Evolutionary conservation across 1,140 invertebrate species (phyloP), one percentile per base, ranked within the genome.

Genomic region (Acyrthosiphon pisum): DNA sequence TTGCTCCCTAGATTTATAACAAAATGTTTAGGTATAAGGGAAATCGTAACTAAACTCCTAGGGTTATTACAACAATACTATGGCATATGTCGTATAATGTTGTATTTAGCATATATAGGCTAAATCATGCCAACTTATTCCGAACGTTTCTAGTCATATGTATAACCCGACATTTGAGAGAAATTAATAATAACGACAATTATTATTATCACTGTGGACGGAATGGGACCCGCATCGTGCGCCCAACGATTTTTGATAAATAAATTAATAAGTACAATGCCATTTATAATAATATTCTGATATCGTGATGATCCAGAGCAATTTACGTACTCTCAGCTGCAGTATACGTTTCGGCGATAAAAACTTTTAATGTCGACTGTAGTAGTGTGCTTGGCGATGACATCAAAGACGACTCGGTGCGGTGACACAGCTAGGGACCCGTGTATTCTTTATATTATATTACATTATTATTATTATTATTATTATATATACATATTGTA

Each of bases 341-440:
- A 44, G 23, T 26, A 26, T 86, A 86, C 41, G 26, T 35, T 87
- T 35, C 18, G 30, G 9, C 46, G 44, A n/a, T 88, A 88, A 88
- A 48, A 88, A 88, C 37, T 88, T 41, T 26, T 23, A 26, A 18
- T 18, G 26, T 46, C 18, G 20, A 30, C 86, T 50, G 86, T 88
- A 2, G 86, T 88, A 2, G 46, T 88, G 46, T n/a, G 86, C 2
- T 90, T 41, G 53, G 53, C 89, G 89, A 90, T 60, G 89, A 90
- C 89, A 90, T 90, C 89, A 90, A 90, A 90, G 89, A 90, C 22
- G 89, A 90, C 22, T 90, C 37, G 0, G n/a, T 35, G n/a, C 48
- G 23, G 41, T 41, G 41, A 30, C 6, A 2, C n/a, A 48, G n/a
- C n/a, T n/a, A n/a, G 46, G 44, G n/a, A 48, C 46, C 26, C 26